Percentiles rank a stretch among this genome's conserved stretches.
Evolutionary conservation across 2,113 vertebrate genomes (phyloP).

Genomic region (Uria aalge): DNA sequence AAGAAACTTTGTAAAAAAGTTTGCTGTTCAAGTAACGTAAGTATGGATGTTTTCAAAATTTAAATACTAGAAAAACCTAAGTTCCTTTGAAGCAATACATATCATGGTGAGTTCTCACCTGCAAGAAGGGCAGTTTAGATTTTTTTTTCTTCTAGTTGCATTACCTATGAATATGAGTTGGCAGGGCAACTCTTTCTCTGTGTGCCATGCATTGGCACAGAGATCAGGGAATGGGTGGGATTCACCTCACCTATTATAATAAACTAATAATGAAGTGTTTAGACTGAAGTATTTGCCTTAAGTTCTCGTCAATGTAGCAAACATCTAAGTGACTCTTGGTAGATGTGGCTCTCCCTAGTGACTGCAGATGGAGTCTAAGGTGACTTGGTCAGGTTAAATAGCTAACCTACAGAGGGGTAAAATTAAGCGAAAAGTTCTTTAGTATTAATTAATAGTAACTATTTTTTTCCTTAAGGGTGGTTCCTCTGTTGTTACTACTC

Average conservation of each 20-base stretch:
- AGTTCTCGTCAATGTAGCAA: not conserved
- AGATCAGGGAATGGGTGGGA: not conserved
- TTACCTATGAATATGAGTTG: not conserved
- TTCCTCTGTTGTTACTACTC: not conserved
- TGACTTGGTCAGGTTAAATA: not conserved
- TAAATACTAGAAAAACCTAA: not conserved
- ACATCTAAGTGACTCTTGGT: not conserved
- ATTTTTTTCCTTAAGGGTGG: not conserved
- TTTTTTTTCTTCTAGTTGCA: not conserved
- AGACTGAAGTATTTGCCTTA: not conserved
- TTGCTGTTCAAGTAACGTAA: not conserved
- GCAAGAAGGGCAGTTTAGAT: not conserved
- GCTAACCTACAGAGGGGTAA: not conserved
- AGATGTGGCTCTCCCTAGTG: not conserved
- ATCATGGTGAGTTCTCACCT: not conserved
- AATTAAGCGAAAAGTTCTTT: not conserved
- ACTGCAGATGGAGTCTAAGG: not conserved
- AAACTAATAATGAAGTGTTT: not conserved
- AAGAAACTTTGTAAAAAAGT: not conserved
- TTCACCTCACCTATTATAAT: not conserved
- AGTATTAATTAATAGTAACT: not conserved
- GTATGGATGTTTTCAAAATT: not conserved
- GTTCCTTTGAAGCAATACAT: not conserved
- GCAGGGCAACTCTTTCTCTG: not conserved
- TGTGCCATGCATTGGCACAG: not conserved